Evolutionary conservation across 1,140 invertebrate species (phyloP), one percentile per base, ranked within the genome.

Genomic region (Orchesella cincta): DNA sequence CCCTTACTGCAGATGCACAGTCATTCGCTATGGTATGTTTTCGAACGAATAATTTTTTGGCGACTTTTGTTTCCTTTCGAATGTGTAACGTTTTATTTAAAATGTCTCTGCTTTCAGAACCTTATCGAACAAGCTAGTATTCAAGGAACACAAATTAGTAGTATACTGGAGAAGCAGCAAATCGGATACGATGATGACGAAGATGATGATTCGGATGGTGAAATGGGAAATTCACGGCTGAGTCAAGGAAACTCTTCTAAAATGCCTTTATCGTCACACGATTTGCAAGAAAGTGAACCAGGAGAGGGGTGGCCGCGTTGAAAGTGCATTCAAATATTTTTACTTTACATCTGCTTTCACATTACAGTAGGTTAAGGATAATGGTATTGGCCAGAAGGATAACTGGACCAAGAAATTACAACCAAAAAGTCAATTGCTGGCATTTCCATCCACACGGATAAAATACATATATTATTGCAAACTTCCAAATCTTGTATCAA

Each of bases 11-110:
- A 31, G 81, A 78, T 70, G 26, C 79, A 46, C 75, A 80, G 76
- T 46, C 57, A 29, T 82, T 80, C 75, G 75, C 77, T 67, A 79
- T 82, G 79, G 81, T 82, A 74, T n/a, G n/a, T n/a, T n/a, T n/a
- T n/a, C n/a, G n/a, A n/a, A 78, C n/a, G 31, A 33, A 12, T 31
- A 71, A 33, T 71, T 71, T 46, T 8, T 46, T 46, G 8, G 8
- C 20, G 8, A 29, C 3, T 20, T 71, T 12, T 20, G 31, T 71
- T 71, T 34, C 67, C 34, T 71, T 8, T 71, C 18, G 31, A 34
- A 5, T 71, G 16, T 34, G 18, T 12, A 34, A 28, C 31, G 31
- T 71, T 34, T 34, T 36, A 23, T 34, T 31, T 14, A 73, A 14
- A 73, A 39, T 72, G 36, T 35, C 51, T 54, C 64, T 31, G 8